A percentile compares a stretch with the other conserved stretches of the same genome.
These are phyloP conservation scores for Agrochola macilenta DNA, from an alignment of 2,888 invertebrate genomes.

Conservation along the genomic window DNA sequence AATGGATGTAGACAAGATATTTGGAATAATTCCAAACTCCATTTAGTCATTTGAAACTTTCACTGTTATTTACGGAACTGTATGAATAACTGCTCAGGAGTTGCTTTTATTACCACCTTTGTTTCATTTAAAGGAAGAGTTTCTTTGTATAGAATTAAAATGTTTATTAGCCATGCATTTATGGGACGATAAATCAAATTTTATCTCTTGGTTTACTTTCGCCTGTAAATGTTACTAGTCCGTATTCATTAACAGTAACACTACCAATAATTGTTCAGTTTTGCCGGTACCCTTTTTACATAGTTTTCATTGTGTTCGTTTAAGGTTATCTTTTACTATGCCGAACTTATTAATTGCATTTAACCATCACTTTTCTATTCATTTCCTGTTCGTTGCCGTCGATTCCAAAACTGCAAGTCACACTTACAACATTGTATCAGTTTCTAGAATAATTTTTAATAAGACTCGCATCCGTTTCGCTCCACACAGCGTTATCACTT, in stretches of 20 bases:
- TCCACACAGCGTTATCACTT: conserved; percentile 71
- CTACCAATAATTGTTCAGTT: conserved; percentile 17
- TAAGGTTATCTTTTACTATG: background rate
- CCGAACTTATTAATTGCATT: background rate
- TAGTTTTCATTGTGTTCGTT: background rate
- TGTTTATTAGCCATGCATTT: conserved; percentile 46
- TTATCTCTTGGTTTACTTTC: conserved; percentile 45
- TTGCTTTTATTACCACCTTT: conserved; percentile 35
- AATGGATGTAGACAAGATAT: conserved; percentile 47
- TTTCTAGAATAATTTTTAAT: conserved; percentile 38
- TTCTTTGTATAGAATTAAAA: conserved; percentile 41
- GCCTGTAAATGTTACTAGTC: conserved; percentile 10
- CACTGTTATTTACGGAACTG: conserved; percentile 50
- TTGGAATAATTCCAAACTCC: conserved; percentile 58
- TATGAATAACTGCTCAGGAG: conserved; percentile 38
- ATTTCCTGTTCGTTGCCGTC: background rate
- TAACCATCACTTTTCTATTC: background rate
- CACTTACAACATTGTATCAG: background rate
- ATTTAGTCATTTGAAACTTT: conserved; percentile 53
- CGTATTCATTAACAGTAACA: conserved; percentile 23
- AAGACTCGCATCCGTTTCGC: conserved; percentile 52
- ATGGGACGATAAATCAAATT: conserved; percentile 41
- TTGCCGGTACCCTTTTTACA: background rate
- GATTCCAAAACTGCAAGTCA: conserved; percentile 13
- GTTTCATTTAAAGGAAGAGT: conserved; percentile 51